phyloP scores from a whole-genome alignment of 1,140 invertebrate genomes.

The Dendroctonus valens region DNA sequence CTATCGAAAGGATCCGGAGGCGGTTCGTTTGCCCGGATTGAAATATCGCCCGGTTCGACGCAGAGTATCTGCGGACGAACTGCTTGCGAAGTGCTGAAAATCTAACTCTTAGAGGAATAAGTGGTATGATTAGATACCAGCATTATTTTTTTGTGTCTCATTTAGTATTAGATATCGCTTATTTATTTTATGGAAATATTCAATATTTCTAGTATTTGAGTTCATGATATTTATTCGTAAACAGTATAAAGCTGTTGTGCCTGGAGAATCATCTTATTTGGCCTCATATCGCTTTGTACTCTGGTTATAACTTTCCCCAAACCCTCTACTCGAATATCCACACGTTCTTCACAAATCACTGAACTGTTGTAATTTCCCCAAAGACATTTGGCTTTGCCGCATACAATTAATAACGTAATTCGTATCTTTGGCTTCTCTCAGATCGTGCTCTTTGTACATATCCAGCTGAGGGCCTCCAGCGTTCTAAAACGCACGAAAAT shows the following conservation, averaged over 20 bases:
- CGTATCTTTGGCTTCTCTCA: constrained; percentile 42
- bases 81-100: constrained; percentile 37
- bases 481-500: constrained; percentile 14
- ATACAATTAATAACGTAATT: constrained; percentile 43
- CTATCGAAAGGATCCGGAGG: constrained; percentile 67
- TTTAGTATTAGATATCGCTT: no score
- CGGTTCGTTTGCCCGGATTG: constrained; percentile 59
- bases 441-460: constrained; percentile 41
- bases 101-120: constrained; percentile 28
- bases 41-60: constrained; percentile 32
- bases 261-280: no score
- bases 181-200: no score
- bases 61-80: constrained; percentile 29
- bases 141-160: no score
- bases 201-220: no score
- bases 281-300: no score
- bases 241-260: no score
- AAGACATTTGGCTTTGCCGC: constrained; percentile 38
- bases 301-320: no score
- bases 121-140: no score
- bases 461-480: constrained; percentile 32
- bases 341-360: no score
- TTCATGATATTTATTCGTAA: no score
- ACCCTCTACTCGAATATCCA: no score
- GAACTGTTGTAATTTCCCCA: constrained; percentile 3